Percentiles rank a stretch among this genome's conserved stretches.
Evolutionary conservation across 2,797 vertebrate genomes (phyloP).

Genomic region (Neoniphon sammara): DNA sequence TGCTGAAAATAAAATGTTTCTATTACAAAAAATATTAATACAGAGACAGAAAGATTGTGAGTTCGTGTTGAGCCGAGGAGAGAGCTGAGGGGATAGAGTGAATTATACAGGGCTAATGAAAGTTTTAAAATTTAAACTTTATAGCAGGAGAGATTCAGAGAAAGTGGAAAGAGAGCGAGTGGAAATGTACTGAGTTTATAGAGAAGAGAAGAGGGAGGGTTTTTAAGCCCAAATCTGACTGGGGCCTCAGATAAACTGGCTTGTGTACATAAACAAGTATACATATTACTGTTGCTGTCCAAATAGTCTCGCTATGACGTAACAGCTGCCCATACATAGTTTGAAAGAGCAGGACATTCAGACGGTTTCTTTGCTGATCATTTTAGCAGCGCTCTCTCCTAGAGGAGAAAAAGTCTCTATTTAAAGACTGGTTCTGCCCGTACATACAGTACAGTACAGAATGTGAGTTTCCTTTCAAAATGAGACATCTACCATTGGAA

Average conservation of each 20-base stretch:
- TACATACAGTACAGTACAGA: background rate
- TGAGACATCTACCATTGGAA: background rate
- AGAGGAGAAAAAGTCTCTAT: background rate
- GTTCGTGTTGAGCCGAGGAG: background rate
- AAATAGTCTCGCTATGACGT: slow-evolving; percentile 60
- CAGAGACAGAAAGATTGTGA: background rate
- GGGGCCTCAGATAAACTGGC: slow-evolving; percentile 71
- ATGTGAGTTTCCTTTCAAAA: background rate
- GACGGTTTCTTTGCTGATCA: slow-evolving; percentile 26
- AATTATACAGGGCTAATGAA: slow-evolving; percentile 20
- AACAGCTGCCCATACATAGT: slow-evolving; percentile 47
- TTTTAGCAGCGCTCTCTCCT: background rate
- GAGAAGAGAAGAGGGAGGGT: slow-evolving; percentile 54
- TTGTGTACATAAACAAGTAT: slow-evolving; percentile 76
- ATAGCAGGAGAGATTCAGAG: slow-evolving; percentile 17
- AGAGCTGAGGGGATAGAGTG: background rate
- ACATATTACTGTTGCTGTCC: slow-evolving; percentile 70
- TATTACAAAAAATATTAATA: background rate
- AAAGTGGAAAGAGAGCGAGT: slow-evolving; percentile 56
- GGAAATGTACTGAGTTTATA: slow-evolving; percentile 80
- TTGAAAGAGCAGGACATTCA: slow-evolving; percentile 55
- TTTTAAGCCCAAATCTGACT: slow-evolving; percentile 67
- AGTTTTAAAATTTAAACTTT: slow-evolving; percentile 29
- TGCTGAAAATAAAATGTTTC: slow-evolving; percentile 12
- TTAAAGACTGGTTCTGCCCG: slow-evolving; percentile 20